Evolutionary conservation across 2,797 vertebrate species (phyloP), one percentile per base, ranked within the genome.

Genomic region (Coreius guichenoti): DNA sequence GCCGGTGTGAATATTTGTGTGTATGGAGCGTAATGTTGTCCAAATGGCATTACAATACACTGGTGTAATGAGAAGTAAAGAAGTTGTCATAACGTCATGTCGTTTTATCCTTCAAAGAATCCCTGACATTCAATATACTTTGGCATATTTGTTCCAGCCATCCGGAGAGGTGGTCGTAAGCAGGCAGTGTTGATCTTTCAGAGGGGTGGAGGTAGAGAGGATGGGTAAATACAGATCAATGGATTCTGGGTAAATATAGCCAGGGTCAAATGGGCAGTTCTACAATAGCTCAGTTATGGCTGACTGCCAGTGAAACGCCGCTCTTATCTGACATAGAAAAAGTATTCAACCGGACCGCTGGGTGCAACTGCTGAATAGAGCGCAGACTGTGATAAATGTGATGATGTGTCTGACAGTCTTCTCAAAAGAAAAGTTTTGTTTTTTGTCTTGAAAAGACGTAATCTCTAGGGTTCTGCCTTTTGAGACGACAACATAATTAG

Each of bases 201-300:
- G 43, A 33, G 79, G 67, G 63, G 54, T 63, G 84, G 9, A 19
- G 65, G n/a, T 23, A 75, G 63, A 81, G 43, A 70, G 68, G 70
- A 43, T 36, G 68, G 43, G 82, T 75, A 84, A 86, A 82, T 76
- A 61, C 76, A 76, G 87, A 88, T 89, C 89, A 79, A 87, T 90
- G 58, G 16, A 39, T 87, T 91, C 88, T 83, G 75, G 74, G 84
- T 88, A 85, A 87, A 91, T 91, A 87, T 36, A 43, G 72, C 69
- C 29, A 72, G 54, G 93, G 92, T 94, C 93, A 93, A 91, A 92
- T 54, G 83, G 92, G 91, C 89, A 88, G 51, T 76, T 75, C 73
- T 86, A 49, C 81, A 86, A 61, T 79, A 78, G 49, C 54, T 67
- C 56, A 14, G 58, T 63, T 23, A 47, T 47, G 80, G 85, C 67